Evolutionary conservation across 2,888 invertebrate species (phyloP), one percentile per base, ranked within the genome.

Genomic region (Tromatobia lineatoria): DNA sequence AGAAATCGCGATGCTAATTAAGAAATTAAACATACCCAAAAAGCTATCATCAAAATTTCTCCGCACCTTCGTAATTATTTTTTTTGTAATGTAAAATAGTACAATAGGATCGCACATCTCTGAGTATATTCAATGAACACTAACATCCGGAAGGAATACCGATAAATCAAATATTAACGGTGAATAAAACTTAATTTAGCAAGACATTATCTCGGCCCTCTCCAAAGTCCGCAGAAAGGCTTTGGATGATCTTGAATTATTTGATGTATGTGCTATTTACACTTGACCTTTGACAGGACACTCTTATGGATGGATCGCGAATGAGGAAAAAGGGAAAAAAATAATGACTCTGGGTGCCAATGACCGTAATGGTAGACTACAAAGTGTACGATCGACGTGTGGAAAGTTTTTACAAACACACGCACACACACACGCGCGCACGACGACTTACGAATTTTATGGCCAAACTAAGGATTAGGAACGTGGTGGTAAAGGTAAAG

Each of bases 221-320:
- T 45, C 47, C 47, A 59, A 59, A 61, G 61, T 74, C 20, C 47
- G 3, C 54, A 3, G 45, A 47, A 47, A 13, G 47, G 23, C 25
- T 45, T 29, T 13, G 4, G 59, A 10, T 47, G 61, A 74, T 61
- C 61, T 61, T 61, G 47, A 74, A 74, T 74, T 74, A 59, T 74
- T 50, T 47, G n/a, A 47, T 61, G 23, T 45, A 47, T 10, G 47
- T 71, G n/a, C 38, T 10, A 23, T 73, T 59, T 47, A 74, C 61
- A 59, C 73, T 47, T 74, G 73, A 61, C 73, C 73, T 61, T 61
- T 74, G 7, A 18, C 61, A 13, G 45, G 45, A 61, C 18, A 29
- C 34, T 38, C 38, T n/a, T 47, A 29, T 18, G n/a, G 29, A 23
- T 61, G 47, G 38, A 61, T 8, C 13, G 20, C 57, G 42, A 6